A percentile compares a stretch with the other conserved stretches of the same genome.
Evolutionary conservation across 2,888 invertebrate species (phyloP).

Genomic region (Hydrotaea diabolus): DNA sequence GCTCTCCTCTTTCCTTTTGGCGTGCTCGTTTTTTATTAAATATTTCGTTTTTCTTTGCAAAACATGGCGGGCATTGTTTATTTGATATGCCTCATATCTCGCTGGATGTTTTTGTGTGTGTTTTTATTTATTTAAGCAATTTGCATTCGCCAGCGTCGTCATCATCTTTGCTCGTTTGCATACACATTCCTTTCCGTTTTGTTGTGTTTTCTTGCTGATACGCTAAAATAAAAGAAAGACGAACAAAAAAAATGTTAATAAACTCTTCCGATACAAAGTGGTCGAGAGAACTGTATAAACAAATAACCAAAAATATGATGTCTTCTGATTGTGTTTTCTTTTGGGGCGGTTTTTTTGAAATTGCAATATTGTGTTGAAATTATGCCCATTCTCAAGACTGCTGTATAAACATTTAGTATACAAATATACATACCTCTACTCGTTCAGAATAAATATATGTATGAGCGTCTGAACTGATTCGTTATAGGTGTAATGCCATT

Average conservation of each 20-base stretch:
- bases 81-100: constrained; percentile 17
- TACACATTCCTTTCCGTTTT: not conserved
- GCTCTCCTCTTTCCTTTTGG: not conserved
- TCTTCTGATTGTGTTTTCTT: not conserved
- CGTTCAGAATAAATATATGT: too few relatives aligned
- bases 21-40: not conserved
- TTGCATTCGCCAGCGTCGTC: constrained; percentile 2
- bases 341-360: not conserved
- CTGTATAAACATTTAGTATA: constrained; percentile 13
- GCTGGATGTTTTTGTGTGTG: too few relatives aligned
- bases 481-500: too few relatives aligned
- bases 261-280: constrained; percentile 46
- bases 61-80: constrained; percentile 11
- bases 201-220: not conserved
- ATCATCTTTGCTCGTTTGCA: not conserved
- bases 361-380: too few relatives aligned
- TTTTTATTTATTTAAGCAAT: constrained; percentile 30
- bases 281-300: constrained; percentile 21
- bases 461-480: too few relatives aligned
- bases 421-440: too few relatives aligned
- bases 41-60: not conserved
- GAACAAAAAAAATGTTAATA: constrained; percentile 26
- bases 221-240: not conserved
- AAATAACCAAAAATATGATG: constrained; percentile 18
- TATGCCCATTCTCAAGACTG: too few relatives aligned